Conservation (phyloP, 2,888 invertebrate genomes). For the Apamea epomidion region DNA sequence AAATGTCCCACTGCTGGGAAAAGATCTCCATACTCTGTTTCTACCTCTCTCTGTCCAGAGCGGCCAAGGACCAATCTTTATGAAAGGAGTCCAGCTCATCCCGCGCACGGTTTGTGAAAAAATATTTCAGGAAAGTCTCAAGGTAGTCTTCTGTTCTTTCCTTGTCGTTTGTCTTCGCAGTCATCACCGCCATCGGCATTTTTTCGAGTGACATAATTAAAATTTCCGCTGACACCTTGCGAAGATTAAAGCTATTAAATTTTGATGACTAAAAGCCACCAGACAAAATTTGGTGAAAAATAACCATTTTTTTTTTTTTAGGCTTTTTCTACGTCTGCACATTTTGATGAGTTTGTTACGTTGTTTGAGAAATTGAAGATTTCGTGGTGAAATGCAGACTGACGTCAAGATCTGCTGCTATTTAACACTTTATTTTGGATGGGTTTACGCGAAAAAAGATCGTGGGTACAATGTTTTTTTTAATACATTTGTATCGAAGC, state of each 20-base stretch:
- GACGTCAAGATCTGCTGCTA: not conserved
- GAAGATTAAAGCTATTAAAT: constrained; percentile 77
- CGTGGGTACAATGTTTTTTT: no score
- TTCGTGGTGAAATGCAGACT: not conserved
- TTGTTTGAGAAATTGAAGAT: constrained; percentile 12
- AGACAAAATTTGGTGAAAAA: constrained; percentile 62
- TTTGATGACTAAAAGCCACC: constrained; percentile 75
- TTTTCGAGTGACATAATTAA: constrained; percentile 81
- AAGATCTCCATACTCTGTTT: no score
- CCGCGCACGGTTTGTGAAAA: no score
- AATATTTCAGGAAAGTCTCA: not conserved
- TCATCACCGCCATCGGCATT: constrained; percentile 74
- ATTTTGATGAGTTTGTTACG: constrained; percentile 6
- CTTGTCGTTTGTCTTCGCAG: constrained; percentile 49
- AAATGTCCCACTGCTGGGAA: no score
- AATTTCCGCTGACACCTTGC: constrained; percentile 80
- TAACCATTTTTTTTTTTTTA: constrained; percentile 56
- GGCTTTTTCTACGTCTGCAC: constrained; percentile 30
- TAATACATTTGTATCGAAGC: no score
- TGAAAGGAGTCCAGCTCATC: no score
- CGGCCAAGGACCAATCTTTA: no score
- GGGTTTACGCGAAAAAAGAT: no score
- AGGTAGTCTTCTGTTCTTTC: constrained; percentile 22
- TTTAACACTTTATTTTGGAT: not conserved
- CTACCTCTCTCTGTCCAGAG: no score